Evolutionary conservation across 37 sponge, comb jelly and placozoan species (phyloP).

Genomic region (Lycopodina hypogea): DNA sequence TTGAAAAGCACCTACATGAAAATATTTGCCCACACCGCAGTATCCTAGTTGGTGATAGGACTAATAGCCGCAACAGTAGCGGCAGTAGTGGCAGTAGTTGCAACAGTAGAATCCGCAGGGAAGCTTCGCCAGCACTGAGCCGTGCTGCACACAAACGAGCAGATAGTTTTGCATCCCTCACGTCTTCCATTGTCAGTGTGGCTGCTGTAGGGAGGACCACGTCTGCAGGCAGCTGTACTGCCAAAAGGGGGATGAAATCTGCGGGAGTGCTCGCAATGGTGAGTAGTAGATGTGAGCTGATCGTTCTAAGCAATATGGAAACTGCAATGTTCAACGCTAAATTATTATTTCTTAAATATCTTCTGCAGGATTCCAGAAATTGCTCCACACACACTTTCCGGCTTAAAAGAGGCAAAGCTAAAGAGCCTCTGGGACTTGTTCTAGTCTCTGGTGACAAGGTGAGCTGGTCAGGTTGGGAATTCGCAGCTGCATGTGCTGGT

Average conservation of each 20-base stretch:
- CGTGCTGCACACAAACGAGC: not conserved
- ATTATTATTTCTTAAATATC: not conserved
- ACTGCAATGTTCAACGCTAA: not conserved
- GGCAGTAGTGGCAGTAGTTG: not conserved
- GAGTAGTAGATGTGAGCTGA: not conserved
- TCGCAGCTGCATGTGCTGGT: no score
- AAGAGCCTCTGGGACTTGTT: constrained; percentile 67
- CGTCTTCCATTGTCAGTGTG: not conserved
- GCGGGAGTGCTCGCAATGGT: not conserved
- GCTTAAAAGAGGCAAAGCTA: constrained; percentile 42
- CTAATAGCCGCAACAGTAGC: not conserved
- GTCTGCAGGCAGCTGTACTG: not conserved
- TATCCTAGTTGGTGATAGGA: not conserved
- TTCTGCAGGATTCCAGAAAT: not conserved
- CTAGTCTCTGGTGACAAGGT: constrained; percentile 73
- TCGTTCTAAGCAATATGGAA: not conserved
- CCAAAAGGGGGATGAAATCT: no score
- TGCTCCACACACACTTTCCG: constrained; percentile 28
- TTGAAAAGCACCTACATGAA: constrained; percentile 62
- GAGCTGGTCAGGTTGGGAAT: not conserved
- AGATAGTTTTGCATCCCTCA: not conserved
- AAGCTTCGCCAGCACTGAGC: not conserved
- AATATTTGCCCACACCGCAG: constrained; percentile 40
- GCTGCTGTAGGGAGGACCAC: not conserved
- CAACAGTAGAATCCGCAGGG: no score